Evolutionary conservation across 2,113 vertebrate species (phyloP).

Genomic region (Callospermophilus lateralis): DNA sequence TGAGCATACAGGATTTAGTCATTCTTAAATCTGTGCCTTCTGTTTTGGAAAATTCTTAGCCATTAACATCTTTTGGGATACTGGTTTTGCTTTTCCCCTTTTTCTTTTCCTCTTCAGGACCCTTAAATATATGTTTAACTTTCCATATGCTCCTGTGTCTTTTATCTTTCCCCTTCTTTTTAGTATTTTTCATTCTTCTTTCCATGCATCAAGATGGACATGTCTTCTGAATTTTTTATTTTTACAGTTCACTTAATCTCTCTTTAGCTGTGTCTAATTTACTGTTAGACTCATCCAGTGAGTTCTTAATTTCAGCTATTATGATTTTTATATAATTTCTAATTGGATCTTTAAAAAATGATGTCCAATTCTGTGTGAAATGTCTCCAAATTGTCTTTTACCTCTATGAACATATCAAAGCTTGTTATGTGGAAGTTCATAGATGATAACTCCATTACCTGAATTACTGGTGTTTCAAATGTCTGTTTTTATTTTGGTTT

Average conservation of each 20-base stretch:
- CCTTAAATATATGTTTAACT: not conserved
- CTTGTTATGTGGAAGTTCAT: not conserved
- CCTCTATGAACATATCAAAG: not conserved
- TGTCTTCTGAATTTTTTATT: not conserved
- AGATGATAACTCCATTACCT: not conserved
- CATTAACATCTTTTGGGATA: not conserved
- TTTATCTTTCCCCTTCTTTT: not conserved
- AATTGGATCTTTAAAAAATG: not conserved
- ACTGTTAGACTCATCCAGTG: not conserved
- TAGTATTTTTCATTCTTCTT: not conserved
- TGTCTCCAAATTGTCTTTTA: not conserved
- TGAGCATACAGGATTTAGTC: not conserved
- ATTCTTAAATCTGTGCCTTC: not conserved
- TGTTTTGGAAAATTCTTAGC: not conserved
- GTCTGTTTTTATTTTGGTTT: not conserved
- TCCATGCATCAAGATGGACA: not conserved
- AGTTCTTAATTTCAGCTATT: constrained; percentile 13
- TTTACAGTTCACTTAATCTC: not conserved
- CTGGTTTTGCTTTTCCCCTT: not conserved
- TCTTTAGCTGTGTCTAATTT: not conserved
- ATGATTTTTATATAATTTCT: not conserved
- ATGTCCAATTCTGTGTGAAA: not conserved
- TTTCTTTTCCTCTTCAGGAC: not conserved
- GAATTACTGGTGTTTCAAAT: not conserved
- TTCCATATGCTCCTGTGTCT: not conserved